Evolutionary conservation across 2,888 invertebrate species (phyloP), one percentile per base, ranked within the genome.

Genomic region (Morpho deidamia): DNA sequence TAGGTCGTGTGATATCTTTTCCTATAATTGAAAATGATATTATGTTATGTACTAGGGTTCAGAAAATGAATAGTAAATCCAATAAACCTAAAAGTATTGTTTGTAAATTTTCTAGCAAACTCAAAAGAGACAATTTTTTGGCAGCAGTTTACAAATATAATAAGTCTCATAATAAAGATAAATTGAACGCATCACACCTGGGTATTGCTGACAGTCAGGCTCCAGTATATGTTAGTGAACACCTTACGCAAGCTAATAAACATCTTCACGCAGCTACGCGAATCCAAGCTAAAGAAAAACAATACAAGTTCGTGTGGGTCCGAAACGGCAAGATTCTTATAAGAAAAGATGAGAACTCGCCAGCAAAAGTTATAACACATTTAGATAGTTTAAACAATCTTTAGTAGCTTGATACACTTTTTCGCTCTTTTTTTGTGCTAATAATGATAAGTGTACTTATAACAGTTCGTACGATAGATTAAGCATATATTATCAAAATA

Each of bases 271-370:
- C 46, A 9, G 43, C 55, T 4, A 43, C 51, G 10, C 35, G 55
- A 34, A 9, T 38, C 4, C 35, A 39, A 14, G 51, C 44, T 7
- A 51, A 48, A 14, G 51, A 47, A 11, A 42, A 40, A 11, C n/a
- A 44, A 4, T 51, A 51, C 11, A 50, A 55, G 23, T 50, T 33
- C 38, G 50, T 55, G 9, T 55, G 51, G 51, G 51, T 51, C 1
- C 33, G 51, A 4, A 38, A 33, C 38, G 38, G 38, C 23, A 4
- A 14, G 11, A 47, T 42, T 2, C 11, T 52, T 7, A 11, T n/a
- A 4, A 58, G 56, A 68, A 65, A 53, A 50, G 39, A 39, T 39
- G 39, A 39, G n/a, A 39, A 39, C 11, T 39, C 39, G 7, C 39
- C 39, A 9, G 39, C 39, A 7, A 39, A 39, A 39, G 39, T 39